Evolutionary conservation across 2,797 vertebrate species (phyloP).

Genomic region (Euphonia xanthogaster): DNA sequence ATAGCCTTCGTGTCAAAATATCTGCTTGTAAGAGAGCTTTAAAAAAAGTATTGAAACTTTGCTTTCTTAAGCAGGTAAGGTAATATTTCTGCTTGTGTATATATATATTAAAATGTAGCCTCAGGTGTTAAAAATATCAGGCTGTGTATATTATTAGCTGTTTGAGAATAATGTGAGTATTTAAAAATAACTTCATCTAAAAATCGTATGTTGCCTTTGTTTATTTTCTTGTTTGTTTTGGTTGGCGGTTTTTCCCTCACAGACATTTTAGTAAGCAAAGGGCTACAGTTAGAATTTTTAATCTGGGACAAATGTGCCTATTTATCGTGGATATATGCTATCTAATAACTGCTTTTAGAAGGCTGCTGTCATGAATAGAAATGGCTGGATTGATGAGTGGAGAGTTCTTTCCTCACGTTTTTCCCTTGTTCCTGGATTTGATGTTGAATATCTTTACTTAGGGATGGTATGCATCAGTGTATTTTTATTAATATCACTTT

Average conservation of each 20-base stretch:
- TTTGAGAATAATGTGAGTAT: neutral
- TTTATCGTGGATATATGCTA: neutral
- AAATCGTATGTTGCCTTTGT: neutral
- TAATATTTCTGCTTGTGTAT: neutral
- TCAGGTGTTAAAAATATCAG: neutral
- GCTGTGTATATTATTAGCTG: neutral
- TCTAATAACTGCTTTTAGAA: neutral
- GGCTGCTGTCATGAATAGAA: neutral
- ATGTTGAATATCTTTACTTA: neutral
- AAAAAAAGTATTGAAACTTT: neutral
- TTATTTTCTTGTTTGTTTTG: neutral
- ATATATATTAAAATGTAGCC: neutral
- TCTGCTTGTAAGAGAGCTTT: neutral
- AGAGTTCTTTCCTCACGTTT: neutral
- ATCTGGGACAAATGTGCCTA: neutral
- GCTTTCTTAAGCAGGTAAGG: neutral
- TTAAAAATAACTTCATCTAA: neutral
- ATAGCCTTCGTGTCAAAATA: neutral
- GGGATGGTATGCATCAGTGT: neutral
- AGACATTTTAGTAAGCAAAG: neutral
- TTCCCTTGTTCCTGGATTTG: neutral
- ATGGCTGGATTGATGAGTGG: neutral
- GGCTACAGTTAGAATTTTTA: neutral
- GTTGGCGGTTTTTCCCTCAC: neutral
- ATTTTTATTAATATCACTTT: neutral